Evolutionary conservation across 2,113 vertebrate species (phyloP), one percentile per base, ranked within the genome.

Genomic region (Alligator sinensis): DNA sequence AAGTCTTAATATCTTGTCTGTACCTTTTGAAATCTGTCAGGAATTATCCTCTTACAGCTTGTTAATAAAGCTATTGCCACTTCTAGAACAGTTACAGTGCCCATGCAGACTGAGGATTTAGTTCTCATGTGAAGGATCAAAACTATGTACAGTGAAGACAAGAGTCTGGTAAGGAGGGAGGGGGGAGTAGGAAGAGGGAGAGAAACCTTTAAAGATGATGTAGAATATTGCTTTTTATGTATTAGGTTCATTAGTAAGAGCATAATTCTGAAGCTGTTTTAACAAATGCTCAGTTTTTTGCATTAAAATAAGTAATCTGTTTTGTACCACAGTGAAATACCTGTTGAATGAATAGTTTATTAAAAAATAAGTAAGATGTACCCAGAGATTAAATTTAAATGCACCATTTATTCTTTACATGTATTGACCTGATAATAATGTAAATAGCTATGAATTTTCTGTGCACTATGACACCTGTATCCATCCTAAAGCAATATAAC

Each of bases 1-100:
- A 66, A 72, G 18, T 11, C 57, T 61, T 60, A 27, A 2, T 79
- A 7, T 62, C 75, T 54, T 54, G 75, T 15, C 82, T 83, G 12
- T 34, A 34, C 28, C 11, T 66, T 17, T 2, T 3, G 27, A 59
- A 87, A 17, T 59, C 19, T 28, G 28, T 27, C 28, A 8, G 76
- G 86, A 91, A 61, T 88, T 85, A 59, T n/a, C 78, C 76, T 34
- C 63, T 72, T 79, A n/a, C 72, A 81, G 47, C 34, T 87, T 47
- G 34, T 68, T 4, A 15, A 11, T 12, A 47, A 76, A 38, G 47
- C 17, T 38, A 61, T 79, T 72, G 74, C 79, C 16, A 2, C 2
- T 30, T 80, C 68, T 28, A 84, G 22, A 87, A 87, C 61, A 80
- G 61, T 84, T 74, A 34, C 68, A 38, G 27, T 57, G 12, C 0